Conservation (phyloP, 2,888 invertebrate species). For the Pimpla rufipes region DNA sequence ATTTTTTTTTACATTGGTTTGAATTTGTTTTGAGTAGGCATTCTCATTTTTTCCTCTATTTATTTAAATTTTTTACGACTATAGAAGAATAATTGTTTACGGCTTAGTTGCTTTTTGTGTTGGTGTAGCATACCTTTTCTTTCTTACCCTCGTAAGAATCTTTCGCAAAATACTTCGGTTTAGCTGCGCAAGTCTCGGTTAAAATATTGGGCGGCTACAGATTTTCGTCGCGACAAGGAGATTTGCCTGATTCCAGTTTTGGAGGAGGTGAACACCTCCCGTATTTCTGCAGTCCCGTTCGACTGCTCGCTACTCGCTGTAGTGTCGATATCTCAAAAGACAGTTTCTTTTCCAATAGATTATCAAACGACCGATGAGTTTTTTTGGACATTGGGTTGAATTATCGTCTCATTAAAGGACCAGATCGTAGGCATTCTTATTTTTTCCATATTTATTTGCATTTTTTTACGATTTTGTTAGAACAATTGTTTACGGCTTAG, state of each 20-base stretch:
- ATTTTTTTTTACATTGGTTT: no score
- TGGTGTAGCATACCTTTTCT: constrained; percentile 27
- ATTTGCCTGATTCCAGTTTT: constrained; percentile 79
- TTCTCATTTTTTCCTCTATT: neutral
- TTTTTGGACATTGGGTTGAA: neutral
- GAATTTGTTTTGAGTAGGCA: neutral
- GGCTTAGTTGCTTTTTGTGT: constrained; percentile 3
- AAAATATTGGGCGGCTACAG: constrained; percentile 11
- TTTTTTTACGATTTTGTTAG: no score
- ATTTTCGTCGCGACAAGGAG: constrained; percentile 74
- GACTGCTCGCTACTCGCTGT: constrained; percentile 31
- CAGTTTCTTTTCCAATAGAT: neutral
- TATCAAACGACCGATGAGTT: neutral
- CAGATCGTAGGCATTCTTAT: neutral
- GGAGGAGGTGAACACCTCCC: constrained; percentile 79
- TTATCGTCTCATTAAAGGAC: no score
- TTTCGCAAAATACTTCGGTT: constrained; percentile 63
- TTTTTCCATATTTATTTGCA: constrained; percentile 2
- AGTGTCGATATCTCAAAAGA: constrained; percentile 1
- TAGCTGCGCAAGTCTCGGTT: constrained; percentile 70
- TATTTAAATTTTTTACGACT: neutral
- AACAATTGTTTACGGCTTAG: neutral
- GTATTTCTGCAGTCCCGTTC: no score
- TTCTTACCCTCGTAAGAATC: constrained; percentile 13
- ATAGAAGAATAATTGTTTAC: neutral